A percentile compares a stretch with the other conserved stretches of the same genome.
Evolutionary conservation across 1,140 invertebrate genomes (phyloP).

Genomic region (Aphis craccivora): DNA sequence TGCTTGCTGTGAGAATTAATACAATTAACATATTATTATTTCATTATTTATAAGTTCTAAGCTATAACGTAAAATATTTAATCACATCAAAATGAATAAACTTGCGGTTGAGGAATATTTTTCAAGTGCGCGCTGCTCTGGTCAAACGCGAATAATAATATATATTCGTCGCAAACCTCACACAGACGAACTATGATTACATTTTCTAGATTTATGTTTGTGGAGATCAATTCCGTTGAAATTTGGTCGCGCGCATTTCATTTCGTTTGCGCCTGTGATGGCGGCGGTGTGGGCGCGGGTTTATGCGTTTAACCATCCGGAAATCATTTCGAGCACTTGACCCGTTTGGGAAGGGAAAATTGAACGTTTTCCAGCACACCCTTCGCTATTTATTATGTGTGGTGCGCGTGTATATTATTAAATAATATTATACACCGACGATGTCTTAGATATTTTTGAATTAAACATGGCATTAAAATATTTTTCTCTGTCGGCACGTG

Average conservation of each 20-base stretch:
- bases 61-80: neutral
- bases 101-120: neutral
- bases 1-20: neutral
- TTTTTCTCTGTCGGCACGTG: neutral
- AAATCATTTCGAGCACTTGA: slow-evolving; percentile 24
- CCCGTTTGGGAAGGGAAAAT: neutral
- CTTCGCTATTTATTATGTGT: neutral
- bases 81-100: neutral
- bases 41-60: neutral
- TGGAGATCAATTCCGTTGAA: neutral
- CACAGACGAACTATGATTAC: neutral
- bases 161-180: neutral
- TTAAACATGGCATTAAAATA: neutral
- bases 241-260: neutral
- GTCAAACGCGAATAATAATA: neutral
- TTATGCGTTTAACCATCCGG: slow-evolving; percentile 24
- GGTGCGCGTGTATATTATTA: neutral
- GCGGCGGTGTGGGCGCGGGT: neutral
- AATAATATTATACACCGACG: neutral
- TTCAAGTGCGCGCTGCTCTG: neutral
- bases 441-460: neutral
- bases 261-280: neutral
- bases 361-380: neutral
- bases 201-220: neutral
- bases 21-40: neutral